Evolutionary conservation across 2,113 vertebrate genomes (phyloP).

Genomic region (Jacana jacana): DNA sequence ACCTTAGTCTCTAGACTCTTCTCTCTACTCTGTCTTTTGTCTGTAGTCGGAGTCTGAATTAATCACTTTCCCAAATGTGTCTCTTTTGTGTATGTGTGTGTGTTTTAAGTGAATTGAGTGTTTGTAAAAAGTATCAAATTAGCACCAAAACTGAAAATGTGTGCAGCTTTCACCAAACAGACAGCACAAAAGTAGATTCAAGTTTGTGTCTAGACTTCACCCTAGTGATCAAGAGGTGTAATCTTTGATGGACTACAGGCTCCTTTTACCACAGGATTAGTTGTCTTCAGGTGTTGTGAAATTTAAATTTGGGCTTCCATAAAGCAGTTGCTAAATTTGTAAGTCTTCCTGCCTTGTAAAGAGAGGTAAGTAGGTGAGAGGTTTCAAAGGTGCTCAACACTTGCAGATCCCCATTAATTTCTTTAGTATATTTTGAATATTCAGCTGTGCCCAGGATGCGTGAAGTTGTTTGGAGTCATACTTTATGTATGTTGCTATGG

Average conservation of each 20-base stretch:
- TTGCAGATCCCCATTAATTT: neutral
- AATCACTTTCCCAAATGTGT: neutral
- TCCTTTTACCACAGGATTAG: neutral
- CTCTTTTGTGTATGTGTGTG: neutral
- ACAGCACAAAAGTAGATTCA: neutral
- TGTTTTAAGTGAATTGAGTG: neutral
- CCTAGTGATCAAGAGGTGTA: neutral
- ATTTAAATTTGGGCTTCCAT: neutral
- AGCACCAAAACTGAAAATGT: neutral
- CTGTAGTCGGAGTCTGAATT: neutral
- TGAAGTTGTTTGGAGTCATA: neutral
- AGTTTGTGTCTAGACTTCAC: neutral
- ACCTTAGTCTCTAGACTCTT: slow-evolving; percentile 1
- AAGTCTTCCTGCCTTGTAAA: neutral
- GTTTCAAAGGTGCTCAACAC: neutral
- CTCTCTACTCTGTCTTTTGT: neutral
- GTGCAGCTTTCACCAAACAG: neutral
- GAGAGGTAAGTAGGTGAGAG: neutral
- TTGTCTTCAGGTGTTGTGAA: neutral
- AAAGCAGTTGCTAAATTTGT: neutral
- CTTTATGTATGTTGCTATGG: neutral
- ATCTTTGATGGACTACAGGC: neutral
- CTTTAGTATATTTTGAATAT: neutral
- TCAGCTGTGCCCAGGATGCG: neutral
- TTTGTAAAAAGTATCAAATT: neutral